Base-by-base conservation (phyloP, 2,113 vertebrate species). In the Laterallus jamaicensis region DNA sequence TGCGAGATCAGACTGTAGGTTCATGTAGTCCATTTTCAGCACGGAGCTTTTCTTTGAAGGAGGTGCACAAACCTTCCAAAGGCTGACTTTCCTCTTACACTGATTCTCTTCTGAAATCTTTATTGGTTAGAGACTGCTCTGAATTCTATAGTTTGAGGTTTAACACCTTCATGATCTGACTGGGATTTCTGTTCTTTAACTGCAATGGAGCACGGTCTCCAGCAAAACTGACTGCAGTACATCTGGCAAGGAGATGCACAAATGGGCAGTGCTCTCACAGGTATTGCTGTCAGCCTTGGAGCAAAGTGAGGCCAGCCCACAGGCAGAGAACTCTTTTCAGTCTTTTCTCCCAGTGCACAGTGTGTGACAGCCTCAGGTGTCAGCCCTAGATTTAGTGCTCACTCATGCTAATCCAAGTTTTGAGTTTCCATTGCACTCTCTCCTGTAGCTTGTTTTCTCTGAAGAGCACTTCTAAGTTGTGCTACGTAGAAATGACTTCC, bases 11-110 rank as follows among this genome's bases (percentile, higher is more conserved):
- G 54, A 15, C 69, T 71, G 58, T 35, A 91, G 52, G 58, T 88
- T 89, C 78, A 85, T 74, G 69, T 26, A 66, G n/a, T 24, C 66
- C 55, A 22, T 86, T 92, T 92, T 91, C 84, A 92, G 73, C 76
- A 84, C 64, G 37, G 81, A 88, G 49, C 19, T 87, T 79, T 87
- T 90, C 62, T 79, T 55, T 21, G 44, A 94, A 17, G 32, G 67
- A 92, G 35, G 44, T 88, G 63, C 63, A 79, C 44, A 76, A 70
- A 60, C 26, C 39, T 79, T 71, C 56, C 55, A 64, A 69, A 73
- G 55, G 63, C 71, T 93, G 49, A 47, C 64, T 73, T 82, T 63
- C 39, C 86, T 88, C 91, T 69, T 70, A 71, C 5, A 31, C 47
- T 39, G 47, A 40, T 37, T 93, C 71, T 82, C 60, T 63, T 81